These are phyloP conservation scores for Python bivittatus DNA, from an alignment of 2,113 vertebrate species.

Conservation along the genomic window DNA sequence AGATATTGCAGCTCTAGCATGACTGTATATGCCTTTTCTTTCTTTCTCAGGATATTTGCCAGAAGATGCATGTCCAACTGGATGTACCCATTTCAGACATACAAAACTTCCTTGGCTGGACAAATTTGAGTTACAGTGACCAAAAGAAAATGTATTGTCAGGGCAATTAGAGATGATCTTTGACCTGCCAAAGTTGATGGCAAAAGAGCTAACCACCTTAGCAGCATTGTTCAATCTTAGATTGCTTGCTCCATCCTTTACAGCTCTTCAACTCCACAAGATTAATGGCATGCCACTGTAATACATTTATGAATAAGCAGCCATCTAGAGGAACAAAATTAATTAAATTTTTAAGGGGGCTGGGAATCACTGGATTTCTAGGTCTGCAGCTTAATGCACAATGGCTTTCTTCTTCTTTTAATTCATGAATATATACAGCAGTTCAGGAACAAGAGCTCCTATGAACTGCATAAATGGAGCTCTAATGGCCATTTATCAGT, in stretches of 20 bases:
- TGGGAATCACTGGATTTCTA: neutral
- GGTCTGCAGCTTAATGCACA: neutral
- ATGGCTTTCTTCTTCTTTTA: neutral
- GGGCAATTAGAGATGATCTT: neutral
- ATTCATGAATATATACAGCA: neutral
- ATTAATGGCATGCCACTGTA: conserved; percentile 46
- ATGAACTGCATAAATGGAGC: neutral
- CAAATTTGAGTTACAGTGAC: neutral
- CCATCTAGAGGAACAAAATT: conserved; percentile 29
- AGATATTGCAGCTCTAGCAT: neutral
- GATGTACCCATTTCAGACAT: neutral
- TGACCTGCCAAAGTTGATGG: neutral
- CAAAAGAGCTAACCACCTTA: neutral
- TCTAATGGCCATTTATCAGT: neutral
- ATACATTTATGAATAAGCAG: conserved; percentile 29
- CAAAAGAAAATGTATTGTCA: neutral
- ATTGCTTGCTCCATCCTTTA: neutral
- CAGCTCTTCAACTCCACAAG: conserved; percentile 18
- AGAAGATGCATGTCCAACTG: neutral
- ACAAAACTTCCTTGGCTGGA: neutral
- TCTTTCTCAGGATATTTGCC: neutral
- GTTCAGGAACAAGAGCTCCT: neutral
- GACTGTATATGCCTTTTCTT: neutral
- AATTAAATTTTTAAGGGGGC: conserved; percentile 25
- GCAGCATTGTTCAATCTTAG: neutral